Percentiles rank a stretch among this genome's conserved stretches.
Evolutionary conservation across 2,113 vertebrate species (phyloP).

Genomic region (Misgurnus mizolepis): DNA sequence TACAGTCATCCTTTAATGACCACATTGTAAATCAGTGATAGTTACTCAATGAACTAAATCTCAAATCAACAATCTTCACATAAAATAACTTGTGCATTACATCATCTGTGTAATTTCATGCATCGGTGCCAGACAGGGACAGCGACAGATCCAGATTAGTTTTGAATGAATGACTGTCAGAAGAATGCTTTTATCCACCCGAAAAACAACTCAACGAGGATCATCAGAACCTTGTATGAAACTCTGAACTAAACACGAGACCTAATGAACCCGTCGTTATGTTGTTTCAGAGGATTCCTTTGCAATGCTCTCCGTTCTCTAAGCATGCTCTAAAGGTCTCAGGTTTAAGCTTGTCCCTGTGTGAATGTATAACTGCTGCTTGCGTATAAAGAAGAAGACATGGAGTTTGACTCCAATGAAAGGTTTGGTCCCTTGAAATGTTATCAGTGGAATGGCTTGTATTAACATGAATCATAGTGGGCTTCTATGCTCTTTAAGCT

Average conservation of each 20-base stretch:
- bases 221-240: constrained; percentile 56
- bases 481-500: constrained; percentile 19
- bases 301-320: background rate
- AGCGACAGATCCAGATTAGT: constrained; percentile 63
- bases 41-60: background rate
- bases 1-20: background rate
- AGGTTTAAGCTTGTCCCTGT: background rate
- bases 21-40: background rate
- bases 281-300: constrained; percentile 47
- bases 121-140: constrained; percentile 65
- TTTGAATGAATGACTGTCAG: constrained; percentile 69
- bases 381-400: background rate
- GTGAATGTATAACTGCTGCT: background rate
- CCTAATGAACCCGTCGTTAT: constrained; percentile 57
- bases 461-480: constrained; percentile 13
- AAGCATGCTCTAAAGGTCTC: constrained; percentile 5
- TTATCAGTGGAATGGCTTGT: constrained; percentile 12
- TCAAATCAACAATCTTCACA: constrained; percentile 30
- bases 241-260: constrained; percentile 49
- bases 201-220: constrained; percentile 62
- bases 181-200: constrained; percentile 78
- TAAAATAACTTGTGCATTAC: constrained; percentile 64
- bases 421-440: background rate
- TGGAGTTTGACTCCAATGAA: background rate
- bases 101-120: constrained; percentile 65